These are phyloP conservation scores for Holothuria leucospilota DNA, from an alignment of 53 echinoderm and acorn worm genomes.

Conservation along the genomic window DNA sequence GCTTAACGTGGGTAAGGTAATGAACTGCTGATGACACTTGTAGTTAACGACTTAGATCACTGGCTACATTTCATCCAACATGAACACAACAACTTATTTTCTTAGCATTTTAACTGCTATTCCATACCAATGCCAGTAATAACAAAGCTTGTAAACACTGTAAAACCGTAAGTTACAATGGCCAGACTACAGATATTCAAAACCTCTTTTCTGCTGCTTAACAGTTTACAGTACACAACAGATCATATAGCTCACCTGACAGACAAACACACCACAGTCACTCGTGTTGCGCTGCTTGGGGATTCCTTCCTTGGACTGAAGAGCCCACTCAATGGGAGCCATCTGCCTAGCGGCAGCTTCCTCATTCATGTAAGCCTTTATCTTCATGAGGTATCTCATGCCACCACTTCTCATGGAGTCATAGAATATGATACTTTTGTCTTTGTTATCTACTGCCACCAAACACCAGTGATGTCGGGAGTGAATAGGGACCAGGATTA, in stretches of 20 bases:
- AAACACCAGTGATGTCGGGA: slow-evolving; percentile 73
- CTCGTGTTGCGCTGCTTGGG: slow-evolving; percentile 72
- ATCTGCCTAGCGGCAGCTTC: slow-evolving; percentile 58
- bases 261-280: slow-evolving; percentile 85
- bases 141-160: too few species aligned
- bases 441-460: slow-evolving; percentile 55
- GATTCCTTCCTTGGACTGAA: slow-evolving; percentile 45
- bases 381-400: slow-evolving; percentile 27
- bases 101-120: too few species aligned
- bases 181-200: too few species aligned
- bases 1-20: too few species aligned
- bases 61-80: too few species aligned
- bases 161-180: too few species aligned
- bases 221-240: too few species aligned
- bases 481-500: slow-evolving; percentile 75
- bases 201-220: too few species aligned
- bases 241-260: slow-evolving; percentile 66
- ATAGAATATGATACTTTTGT: slow-evolving; percentile 62
- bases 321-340: slow-evolving; percentile 35
- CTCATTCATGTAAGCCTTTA: slow-evolving; percentile 48
- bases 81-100: too few species aligned
- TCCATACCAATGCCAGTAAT: too few species aligned
- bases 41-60: too few species aligned
- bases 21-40: too few species aligned
- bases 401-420: slow-evolving; percentile 59